A percentile compares a stretch with the other conserved stretches of the same genome.
Conservation (phyloP, 2,888 invertebrate species). For the Alitta virens region DNA sequence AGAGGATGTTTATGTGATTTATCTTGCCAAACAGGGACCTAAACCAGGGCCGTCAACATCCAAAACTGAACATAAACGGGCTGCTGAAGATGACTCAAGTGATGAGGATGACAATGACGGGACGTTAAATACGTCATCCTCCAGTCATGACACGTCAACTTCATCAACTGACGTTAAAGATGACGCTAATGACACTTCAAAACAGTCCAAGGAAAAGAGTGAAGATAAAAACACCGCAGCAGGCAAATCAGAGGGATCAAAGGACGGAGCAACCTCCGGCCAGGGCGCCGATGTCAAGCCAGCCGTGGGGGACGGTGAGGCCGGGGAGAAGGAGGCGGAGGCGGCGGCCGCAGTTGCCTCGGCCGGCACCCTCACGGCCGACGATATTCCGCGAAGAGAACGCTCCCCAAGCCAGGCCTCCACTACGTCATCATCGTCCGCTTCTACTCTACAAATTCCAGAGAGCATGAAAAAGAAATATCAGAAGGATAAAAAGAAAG, state of each 20-base stretch:
- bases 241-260: no score
- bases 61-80: neutral
- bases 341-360: neutral
- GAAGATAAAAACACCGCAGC: neutral
- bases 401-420: constrained; percentile 3
- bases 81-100: neutral
- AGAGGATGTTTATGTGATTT: no score
- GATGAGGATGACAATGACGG: neutral
- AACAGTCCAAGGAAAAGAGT: neutral
- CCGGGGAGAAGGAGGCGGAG: neutral
- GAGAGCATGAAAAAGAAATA: no score
- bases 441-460: neutral
- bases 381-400: neutral
- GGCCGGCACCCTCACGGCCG: neutral
- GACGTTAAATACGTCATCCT: no score
- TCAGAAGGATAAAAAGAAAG: no score
- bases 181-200: no score
- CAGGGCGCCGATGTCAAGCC: neutral
- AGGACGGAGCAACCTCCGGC: neutral
- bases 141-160: no score
- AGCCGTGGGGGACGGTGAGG: neutral
- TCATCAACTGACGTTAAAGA: no score
- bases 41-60: neutral
- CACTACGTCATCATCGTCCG: neutral
- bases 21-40: neutral